Percentiles rank a stretch among this genome's conserved stretches.
phyloP scores from a whole-genome alignment of 2,113 vertebrate genomes.

The Odobenus rosmarus region DNA sequence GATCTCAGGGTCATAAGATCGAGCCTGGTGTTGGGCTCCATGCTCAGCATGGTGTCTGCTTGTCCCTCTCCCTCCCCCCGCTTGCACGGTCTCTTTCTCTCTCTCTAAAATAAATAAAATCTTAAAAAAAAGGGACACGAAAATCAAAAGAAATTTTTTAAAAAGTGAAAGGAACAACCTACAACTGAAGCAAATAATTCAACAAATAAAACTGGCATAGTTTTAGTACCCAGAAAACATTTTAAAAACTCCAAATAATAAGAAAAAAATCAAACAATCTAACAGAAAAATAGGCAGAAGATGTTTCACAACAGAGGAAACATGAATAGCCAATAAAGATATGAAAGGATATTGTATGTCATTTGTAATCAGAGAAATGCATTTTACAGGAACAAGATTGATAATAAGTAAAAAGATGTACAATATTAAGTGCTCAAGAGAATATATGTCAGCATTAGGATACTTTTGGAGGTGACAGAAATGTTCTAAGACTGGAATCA shows the following conservation, averaged over 20 bases:
- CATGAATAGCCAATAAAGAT: background rate
- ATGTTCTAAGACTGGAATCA: background rate
- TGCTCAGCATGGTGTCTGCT: no score
- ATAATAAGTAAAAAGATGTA: background rate
- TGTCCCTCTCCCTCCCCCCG: no score
- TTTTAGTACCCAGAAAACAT: background rate
- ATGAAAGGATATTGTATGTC: background rate
- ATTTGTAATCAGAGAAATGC: background rate
- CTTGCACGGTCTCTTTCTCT: no score
- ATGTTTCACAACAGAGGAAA: background rate
- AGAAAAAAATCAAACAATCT: background rate
- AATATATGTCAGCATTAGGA: background rate
- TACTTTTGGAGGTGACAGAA: background rate
- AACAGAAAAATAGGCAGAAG: background rate
- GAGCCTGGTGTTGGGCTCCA: no score
- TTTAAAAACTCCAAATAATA: background rate
- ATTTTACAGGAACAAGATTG: background rate
- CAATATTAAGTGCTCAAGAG: background rate
- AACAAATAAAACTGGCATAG: background rate
- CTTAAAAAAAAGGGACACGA: background rate
- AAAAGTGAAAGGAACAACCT: background rate
- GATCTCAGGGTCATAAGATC: no score
- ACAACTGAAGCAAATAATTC: constrained; percentile 13
- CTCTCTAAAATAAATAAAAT: no score
- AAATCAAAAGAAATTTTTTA: background rate